Evolutionary conservation across 2,113 vertebrate species (phyloP).

Genomic region (Eurypyga helias): DNA sequence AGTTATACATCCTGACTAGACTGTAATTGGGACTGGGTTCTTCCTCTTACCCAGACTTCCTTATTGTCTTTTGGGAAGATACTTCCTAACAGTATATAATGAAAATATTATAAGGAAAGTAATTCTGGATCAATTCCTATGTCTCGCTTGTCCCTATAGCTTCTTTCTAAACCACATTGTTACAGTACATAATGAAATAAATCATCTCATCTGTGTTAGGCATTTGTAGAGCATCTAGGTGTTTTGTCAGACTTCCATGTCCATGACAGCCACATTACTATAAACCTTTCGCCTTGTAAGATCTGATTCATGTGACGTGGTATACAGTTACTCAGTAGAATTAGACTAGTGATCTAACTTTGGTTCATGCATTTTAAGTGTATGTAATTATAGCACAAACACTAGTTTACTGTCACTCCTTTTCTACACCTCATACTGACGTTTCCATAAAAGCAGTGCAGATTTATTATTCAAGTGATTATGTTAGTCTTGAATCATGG

Average conservation of each 20-base stretch:
- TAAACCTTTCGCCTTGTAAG: not conserved
- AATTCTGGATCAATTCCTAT: not conserved
- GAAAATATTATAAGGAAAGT: not conserved
- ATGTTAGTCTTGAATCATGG: not conserved
- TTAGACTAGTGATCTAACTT: not conserved
- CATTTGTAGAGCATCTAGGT: not conserved
- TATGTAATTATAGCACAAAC: not conserved
- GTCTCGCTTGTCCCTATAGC: not conserved
- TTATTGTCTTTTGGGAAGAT: not conserved
- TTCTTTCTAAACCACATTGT: not conserved
- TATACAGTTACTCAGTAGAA: not conserved
- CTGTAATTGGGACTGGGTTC: not conserved
- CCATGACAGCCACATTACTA: not conserved
- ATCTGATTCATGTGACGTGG: not conserved
- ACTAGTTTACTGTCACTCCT: conserved; percentile 5
- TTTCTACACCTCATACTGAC: conserved; percentile 20
- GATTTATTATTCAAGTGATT: conserved; percentile 37
- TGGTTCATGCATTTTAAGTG: not conserved
- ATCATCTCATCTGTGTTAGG: not conserved
- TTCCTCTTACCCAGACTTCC: not conserved
- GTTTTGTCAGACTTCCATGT: not conserved
- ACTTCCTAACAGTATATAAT: not conserved
- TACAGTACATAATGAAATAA: not conserved
- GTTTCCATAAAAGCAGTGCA: not conserved
- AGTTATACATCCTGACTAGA: not conserved